These are phyloP conservation scores for Hydrozoanthus gracilis DNA, from an alignment of 92 coral and sea anemone genomes.

Conservation along the genomic window DNA sequence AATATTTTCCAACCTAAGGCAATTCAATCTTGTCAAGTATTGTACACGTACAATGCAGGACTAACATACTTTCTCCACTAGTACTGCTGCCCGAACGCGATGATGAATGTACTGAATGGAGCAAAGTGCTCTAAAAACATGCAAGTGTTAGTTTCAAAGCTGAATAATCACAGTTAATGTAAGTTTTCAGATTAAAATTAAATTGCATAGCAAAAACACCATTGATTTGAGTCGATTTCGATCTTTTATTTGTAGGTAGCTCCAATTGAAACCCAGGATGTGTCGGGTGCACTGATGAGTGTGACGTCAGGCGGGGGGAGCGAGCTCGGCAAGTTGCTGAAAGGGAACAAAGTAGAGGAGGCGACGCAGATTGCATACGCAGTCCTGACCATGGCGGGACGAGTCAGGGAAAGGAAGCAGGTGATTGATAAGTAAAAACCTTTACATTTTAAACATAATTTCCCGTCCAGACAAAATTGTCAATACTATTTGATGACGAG, in stretches of 20 bases:
- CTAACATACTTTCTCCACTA: too few relatives aligned
- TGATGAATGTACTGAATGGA: too few relatives aligned
- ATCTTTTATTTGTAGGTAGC: slow-evolving; percentile 3
- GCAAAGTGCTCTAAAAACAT: too few relatives aligned
- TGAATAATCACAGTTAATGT: too few relatives aligned
- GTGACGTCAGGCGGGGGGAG: slow-evolving; percentile 30
- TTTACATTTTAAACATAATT: background rate
- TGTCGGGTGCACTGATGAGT: slow-evolving; percentile 25
- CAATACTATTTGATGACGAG: too few relatives aligned
- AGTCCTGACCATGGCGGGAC: slow-evolving; percentile 60
- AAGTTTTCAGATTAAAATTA: too few relatives aligned
- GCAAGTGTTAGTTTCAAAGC: too few relatives aligned
- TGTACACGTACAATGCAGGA: too few relatives aligned
- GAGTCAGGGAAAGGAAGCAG: background rate
- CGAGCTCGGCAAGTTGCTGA: slow-evolving; percentile 43
- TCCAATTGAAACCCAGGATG: slow-evolving; percentile 3
- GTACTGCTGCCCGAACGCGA: too few relatives aligned
- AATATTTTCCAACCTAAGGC: too few relatives aligned
- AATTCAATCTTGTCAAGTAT: too few relatives aligned
- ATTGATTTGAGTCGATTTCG: background rate
- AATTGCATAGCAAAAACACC: background rate
- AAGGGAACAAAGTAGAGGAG: slow-evolving; percentile 49
- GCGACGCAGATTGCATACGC: slow-evolving; percentile 80
- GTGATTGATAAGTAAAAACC: background rate
- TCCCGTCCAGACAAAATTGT: too few relatives aligned